Evolutionary conservation across 2,888 invertebrate species (phyloP), one percentile per base, ranked within the genome.

Genomic region (Phania funesta): DNA sequence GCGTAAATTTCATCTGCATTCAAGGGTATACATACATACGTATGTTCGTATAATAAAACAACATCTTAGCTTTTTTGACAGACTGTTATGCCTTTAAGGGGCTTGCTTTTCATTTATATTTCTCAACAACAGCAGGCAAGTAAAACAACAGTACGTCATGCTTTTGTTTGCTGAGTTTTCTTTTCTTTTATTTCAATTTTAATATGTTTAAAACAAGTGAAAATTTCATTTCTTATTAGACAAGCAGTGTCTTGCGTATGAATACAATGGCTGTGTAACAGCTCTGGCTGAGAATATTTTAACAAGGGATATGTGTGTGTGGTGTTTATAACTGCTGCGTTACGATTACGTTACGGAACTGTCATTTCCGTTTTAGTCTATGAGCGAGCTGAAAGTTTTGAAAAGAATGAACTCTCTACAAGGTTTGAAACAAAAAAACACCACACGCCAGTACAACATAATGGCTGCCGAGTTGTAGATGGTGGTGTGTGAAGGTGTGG

Each of bases 331-430:
- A 64, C 29, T 38, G 41, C 71, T 77, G 70, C 64, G 44, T 73
- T 75, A 74, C 74, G 71, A 83, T 62, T 73, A 74, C 87, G 87
- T 85, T 86, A 86, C 86, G 88, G 86, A 87, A 88, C 89, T 89
- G 88, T 89, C 88, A 88, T 89, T 89, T 89, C 89, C 89, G 88
- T 89, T 89, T 88, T 88, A 87, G 86, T 87, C 86, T 76, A 35
- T 58, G 85, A 75, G 73, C 62, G 32, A 62, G 29, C 18, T 50
- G 48, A 50, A 64, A 71, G 29, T 78, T 70, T 62, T 26, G 20
- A 32, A 65, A 54, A 52, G 18, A 24, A 32, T 52, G 18, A 62
- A 52, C 52, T 60, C 52, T 54, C 11, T 46, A 18, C 35, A 77
- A 62, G 35, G 35, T 58, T 64, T 68, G 9, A 48, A 16, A 18